Evolutionary conservation across 2,113 vertebrate genomes (phyloP), one percentile per base, ranked within the genome.

Genomic region (Gopherus evgoodei): DNA sequence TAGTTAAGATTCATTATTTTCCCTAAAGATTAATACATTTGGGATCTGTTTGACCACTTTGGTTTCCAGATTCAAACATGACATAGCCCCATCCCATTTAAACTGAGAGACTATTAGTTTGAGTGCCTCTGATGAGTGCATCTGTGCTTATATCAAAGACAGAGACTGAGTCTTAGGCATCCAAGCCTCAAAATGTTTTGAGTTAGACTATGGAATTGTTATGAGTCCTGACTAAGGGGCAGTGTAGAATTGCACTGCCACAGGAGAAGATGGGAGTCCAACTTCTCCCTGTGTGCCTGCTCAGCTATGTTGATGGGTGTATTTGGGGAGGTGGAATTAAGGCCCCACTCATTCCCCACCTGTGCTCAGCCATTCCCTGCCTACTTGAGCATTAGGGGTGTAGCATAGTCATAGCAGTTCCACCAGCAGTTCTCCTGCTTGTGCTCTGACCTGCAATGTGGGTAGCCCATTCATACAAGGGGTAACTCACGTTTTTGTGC

Each of bases 101-200:
- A 24, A 44, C 24, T 76, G 42, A 4, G 14, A 42, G 87, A 16
- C 24, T 78, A 62, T 49, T 94, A 0, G 29, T 84, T 86, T 56
- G 83, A 52, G 8, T 10, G 50, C 3, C 16, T 56, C 1, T 0
- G 0, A n/a, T 5, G 35, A 0, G 1, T 3, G 16, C 35, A 56
- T 24, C 5, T 19, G 72, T 76, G 21, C n/a, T 11, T 38, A 76
- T 16, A 12, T 72, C 50, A 8, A 4, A 53, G 49, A 49, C 59
- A 76, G 53, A 80, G 31, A 9, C 54, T 22, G 24, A 0, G 11
- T 72, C 29, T 1, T 4, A 29, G 54, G 35, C 35, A 69, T 69
- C 35, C 16, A 69, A 8, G 31, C 16, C 35, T 31, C 31, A 69
- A 35, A 19, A 52, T 38, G 19, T 47, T 24, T 4, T 0, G 0